Conservation (phyloP, 1,140 invertebrate species). For the Bemisia tabaci region DNA sequence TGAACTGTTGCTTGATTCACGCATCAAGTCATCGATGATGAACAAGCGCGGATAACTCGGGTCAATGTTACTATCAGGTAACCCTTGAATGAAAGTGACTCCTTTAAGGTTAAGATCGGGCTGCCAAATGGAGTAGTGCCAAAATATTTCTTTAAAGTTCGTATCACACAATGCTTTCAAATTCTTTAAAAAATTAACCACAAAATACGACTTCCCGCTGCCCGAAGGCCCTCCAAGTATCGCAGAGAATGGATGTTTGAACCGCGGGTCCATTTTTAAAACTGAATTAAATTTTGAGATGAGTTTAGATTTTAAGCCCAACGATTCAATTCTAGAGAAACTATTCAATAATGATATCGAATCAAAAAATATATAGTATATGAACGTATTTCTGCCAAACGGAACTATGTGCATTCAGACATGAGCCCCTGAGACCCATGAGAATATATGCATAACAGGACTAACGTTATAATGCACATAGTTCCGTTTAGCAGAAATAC, state of each 20-base stretch:
- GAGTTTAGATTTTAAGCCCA: no score
- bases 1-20: conserved; percentile 4
- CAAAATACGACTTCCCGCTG: conserved; percentile 11
- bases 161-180: not conserved
- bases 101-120: not conserved
- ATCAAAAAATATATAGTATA: no score
- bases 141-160: conserved; percentile 1
- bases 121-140: conserved; percentile 1
- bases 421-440: no score
- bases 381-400: no score
- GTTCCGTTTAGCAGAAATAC: no score
- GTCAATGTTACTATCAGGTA: not conserved
- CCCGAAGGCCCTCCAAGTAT: conserved; percentile 7
- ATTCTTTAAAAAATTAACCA: conserved; percentile 11
- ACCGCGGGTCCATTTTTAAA: conserved; percentile 4
- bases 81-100: conserved; percentile 4
- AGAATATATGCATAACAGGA: no score
- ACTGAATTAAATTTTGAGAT: no score
- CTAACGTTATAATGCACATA: no score
- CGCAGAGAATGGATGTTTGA: conserved; percentile 9
- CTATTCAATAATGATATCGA: no score
- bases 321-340: no score
- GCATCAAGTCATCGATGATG: conserved; percentile 16
- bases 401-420: no score
- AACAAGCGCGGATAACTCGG: conserved; percentile 1